Base-by-base conservation (phyloP, 2,888 invertebrate genomes). In the Eucera pruinosa region DNA sequence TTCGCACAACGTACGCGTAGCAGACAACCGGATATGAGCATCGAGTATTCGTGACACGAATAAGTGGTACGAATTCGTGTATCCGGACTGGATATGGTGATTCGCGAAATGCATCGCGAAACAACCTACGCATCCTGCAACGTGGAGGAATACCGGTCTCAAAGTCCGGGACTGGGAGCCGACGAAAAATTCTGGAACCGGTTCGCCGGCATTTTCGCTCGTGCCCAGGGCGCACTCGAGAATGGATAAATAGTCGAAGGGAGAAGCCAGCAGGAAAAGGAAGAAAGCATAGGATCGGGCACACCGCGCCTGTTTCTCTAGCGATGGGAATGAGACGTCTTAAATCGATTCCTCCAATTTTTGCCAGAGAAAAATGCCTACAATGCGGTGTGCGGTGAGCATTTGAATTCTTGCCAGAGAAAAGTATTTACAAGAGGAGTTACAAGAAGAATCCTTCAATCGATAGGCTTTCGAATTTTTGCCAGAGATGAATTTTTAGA, bases 131-230 rank as follows among this genome's bases (percentile, higher is more conserved):
- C 77, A 76, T 79, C 69, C 67, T 62, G 70, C 75, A 43, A 57
- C 69, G 67, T 57, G 78, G 69, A 79, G 80, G 74, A 70, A 83
- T 85, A 85, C 82, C 83, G 85, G 85, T 85, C 82, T 82, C n/a
- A 60, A 85, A 78, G 85, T 85, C 83, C 86, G 81, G 85, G 85
- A 82, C 72, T 15, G 77, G 71, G 65, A 67, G 81, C 67, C 68
- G 80, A 68, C 85, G 86, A 85, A 85, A 85, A 85, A 85, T 81
- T 70, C 62, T 60, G 66, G 79, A 84, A 85, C 85, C 85, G 85
- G 85, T 85, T 86, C 82, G 75, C 68, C 75, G 70, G 67, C 67
- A 67, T 77, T 82, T 80, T 82, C 76, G 66, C 71, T 77, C 69
- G 67, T 74, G 76, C 61, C 78, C 73, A 41, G 77, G 54, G 55